phyloP scores from a whole-genome alignment of 2,113 vertebrate genomes.

The Siphamia tubifer region DNA sequence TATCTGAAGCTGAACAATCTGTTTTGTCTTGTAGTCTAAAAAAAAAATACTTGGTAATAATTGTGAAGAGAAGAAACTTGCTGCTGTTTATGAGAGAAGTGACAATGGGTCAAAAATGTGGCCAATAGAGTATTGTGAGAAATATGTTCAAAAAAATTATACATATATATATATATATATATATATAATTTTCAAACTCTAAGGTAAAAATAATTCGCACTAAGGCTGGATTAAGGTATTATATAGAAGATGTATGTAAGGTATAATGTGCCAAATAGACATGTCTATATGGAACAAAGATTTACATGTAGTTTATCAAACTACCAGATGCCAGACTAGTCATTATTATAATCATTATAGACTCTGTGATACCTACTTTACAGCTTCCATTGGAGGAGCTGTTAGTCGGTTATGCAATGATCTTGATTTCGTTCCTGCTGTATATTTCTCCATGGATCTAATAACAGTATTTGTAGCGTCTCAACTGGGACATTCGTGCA shows the following conservation, averaged over 20 bases:
- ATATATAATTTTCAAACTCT: not conserved
- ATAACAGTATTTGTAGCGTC: not conserved
- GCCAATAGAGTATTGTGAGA: not conserved
- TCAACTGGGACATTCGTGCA: constrained; percentile 14
- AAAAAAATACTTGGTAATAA: constrained; percentile 7
- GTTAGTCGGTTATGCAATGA: constrained; percentile 21
- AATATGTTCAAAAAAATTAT: too few relatives aligned
- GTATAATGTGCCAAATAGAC: not conserved
- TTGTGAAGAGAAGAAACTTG: constrained; percentile 8
- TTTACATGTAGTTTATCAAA: not conserved
- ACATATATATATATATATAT: too few relatives aligned
- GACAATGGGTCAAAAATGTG: not conserved
- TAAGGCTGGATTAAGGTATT: not conserved
- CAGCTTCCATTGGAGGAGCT: too few relatives aligned
- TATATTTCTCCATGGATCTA: not conserved
- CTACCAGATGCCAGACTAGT: too few relatives aligned
- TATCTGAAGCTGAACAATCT: constrained; percentile 31
- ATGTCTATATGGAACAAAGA: not conserved
- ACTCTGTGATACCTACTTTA: not conserved
- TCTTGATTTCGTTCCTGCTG: not conserved
- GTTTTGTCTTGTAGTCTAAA: constrained; percentile 28
- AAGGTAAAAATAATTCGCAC: not conserved
- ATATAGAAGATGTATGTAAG: not conserved
- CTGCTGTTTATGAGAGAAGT: not conserved
- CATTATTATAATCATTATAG: not conserved